These are phyloP conservation scores for Picus viridis DNA, from an alignment of 2,797 vertebrate genomes.

Conservation along the genomic window DNA sequence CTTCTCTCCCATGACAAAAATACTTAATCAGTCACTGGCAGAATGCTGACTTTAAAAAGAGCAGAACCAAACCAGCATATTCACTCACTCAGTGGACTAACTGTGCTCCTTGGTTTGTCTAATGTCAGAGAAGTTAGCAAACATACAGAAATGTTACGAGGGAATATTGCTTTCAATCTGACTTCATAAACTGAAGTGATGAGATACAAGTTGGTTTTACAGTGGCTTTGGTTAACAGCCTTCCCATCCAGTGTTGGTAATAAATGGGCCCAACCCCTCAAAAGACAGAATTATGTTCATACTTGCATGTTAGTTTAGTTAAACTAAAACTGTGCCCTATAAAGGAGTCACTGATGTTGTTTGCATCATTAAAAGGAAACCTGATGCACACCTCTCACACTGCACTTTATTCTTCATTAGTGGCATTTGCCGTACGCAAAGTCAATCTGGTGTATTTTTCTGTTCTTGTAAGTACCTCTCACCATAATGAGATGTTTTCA, in stretches of 20 bases:
- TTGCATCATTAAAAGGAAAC: conserved; percentile 17
- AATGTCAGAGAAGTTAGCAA: background rate
- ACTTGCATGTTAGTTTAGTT: background rate
- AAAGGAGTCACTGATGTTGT: background rate
- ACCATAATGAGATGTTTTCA: background rate
- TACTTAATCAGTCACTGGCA: background rate
- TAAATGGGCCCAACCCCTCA: background rate
- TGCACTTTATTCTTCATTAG: background rate
- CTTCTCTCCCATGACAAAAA: background rate
- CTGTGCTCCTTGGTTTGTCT: background rate
- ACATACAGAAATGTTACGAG: background rate
- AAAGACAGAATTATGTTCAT: background rate
- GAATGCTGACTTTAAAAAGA: background rate
- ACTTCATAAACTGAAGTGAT: background rate
- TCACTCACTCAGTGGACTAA: background rate
- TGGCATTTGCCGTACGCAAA: background rate
- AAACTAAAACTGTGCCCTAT: background rate
- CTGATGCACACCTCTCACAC: background rate
- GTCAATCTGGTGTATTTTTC: background rate
- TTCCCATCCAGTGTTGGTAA: background rate
- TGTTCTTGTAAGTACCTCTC: background rate
- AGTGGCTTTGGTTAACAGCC: background rate
- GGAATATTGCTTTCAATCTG: background rate
- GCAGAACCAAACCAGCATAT: background rate
- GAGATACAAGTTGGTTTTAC: background rate